Base-by-base conservation (phyloP, 2,797 vertebrate species). In the Allobates femoralis region DNA sequence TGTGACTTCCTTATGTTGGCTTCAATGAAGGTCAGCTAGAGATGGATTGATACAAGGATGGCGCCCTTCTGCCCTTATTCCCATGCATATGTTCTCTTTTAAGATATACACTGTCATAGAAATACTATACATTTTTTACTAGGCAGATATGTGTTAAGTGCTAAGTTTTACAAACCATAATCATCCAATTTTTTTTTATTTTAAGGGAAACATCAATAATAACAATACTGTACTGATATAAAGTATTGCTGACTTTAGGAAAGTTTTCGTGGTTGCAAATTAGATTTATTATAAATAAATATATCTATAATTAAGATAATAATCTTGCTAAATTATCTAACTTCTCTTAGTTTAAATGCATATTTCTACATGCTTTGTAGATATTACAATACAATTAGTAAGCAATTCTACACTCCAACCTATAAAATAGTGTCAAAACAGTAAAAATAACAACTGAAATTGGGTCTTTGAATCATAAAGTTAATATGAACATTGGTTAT, bases 11-110 rank as follows among this genome's bases (percentile, higher is more conserved):
- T 85, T 74, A 80, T 79, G 84, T 62, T 85, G 77, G 66, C 84
- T 80, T 34, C 73, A 85, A 79, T 74, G 55, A 85, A 85, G 84
- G 77, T 80, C 84, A 85, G 66, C 67, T 71, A 73, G 26, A 80
- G 84, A 80, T 80, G 53, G 84, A 85, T 85, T 85, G 77, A 50
- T 80, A 80, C 80, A 56, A 80, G 53, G 21, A 85, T 58, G 77
- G 51, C 77, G 51, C 84, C 77, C 77, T 51, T 66, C 84, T 80
- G 77, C 62, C 60, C 34, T 5, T 21, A 85, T 58, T 79, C 76
- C 62, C n/a, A 37, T 85, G 14, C 76, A 46, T 28, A 85, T 85
- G 37, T 62, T 85, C 37, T 80, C 46, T 85, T 85, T 79, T 28
- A 67, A 55, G 50, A 67, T 55, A 46, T 46, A 46, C 41, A 7